Evolutionary conservation across 2,797 vertebrate genomes (phyloP), one percentile per base, ranked within the genome.

Genomic region (Lutjanus argentimaculatus): DNA sequence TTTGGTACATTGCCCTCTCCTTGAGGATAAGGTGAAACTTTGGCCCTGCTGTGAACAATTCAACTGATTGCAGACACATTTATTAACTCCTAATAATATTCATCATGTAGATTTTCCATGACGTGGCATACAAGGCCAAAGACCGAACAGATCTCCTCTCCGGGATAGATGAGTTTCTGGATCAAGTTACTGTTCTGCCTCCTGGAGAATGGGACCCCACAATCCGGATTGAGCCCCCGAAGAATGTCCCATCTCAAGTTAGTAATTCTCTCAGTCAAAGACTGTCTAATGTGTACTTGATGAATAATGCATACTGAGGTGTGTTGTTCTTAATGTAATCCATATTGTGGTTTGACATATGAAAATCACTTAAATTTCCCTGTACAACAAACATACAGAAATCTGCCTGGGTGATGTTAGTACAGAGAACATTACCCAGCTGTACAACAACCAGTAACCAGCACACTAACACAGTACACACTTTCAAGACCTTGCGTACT

Each of bases 41-140:
- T 42, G 22, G 7, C 53, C 21, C 58, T 53, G 13, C 11, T 19
- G 2, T 64, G 55, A 71, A 25, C 6, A n/a, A 5, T 42, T 56
- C 1, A 48, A 6, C 36, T 36, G 30, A 15, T 57, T 62, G 7
- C 16, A 80, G 5, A 21, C 3, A 69, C 15, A 7, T 77, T 68
- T 19, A 53, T 48, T 55, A 67, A 75, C 10, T 74, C 11, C 9
- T 7, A 2, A 51, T 21, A 15, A 67, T 46, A 49, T 53, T 74
- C 0, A 17, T 36, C 66, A 0, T 75, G 6, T 88, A 99, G 98
- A 97, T 99, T 93, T 99, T 99, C 93, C 97, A 98, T 42, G 98
- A 99, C 81, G 98, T 99, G 91, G 98, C 98, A 42, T 99, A 99
- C 92, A 99, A 98, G 95, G 98, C 98, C 88, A 99, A 98, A 95